These are phyloP conservation scores for Brachirus orientalis DNA, from an alignment of 2,113 vertebrate genomes.

Conservation along the genomic window DNA sequence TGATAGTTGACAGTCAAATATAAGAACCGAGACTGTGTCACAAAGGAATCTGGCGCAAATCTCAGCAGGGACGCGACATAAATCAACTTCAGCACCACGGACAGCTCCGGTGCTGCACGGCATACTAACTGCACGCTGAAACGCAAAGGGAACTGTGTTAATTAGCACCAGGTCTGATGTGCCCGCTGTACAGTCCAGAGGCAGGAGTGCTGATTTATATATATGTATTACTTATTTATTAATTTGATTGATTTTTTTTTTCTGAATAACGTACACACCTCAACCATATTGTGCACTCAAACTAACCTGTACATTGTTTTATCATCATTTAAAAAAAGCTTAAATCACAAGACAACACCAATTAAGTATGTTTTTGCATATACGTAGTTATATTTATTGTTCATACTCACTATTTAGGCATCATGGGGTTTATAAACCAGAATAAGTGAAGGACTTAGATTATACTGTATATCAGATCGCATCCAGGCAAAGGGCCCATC, in stretches of 20 bases:
- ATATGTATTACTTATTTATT: neutral
- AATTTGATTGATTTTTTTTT: neutral
- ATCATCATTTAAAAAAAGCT: too few species aligned
- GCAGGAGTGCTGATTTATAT: constrained; percentile 19
- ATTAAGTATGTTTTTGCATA: too few species aligned
- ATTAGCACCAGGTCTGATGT: constrained; percentile 56
- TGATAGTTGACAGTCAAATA: constrained; percentile 43
- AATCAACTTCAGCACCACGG: constrained; percentile 61
- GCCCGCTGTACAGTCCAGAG: constrained; percentile 17
- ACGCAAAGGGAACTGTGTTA: constrained; percentile 54
- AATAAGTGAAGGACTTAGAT: neutral
- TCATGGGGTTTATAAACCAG: too few species aligned
- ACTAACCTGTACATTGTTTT: too few species aligned
- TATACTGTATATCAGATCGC: constrained; percentile 1
- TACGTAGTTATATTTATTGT: too few species aligned
- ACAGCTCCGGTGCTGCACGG: constrained; percentile 49
- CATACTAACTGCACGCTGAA: constrained; percentile 61
- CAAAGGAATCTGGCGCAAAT: constrained; percentile 42
- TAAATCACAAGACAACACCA: too few species aligned
- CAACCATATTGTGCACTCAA: too few species aligned
- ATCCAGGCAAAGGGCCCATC: neutral
- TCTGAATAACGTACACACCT: too few species aligned
- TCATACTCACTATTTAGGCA: too few species aligned
- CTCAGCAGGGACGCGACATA: constrained; percentile 52
- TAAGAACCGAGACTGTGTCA: constrained; percentile 26